Percentiles rank a stretch among this genome's conserved stretches.
Evolutionary conservation across 2,888 invertebrate species (phyloP).

Genomic region (Sicus ferrugineus): DNA sequence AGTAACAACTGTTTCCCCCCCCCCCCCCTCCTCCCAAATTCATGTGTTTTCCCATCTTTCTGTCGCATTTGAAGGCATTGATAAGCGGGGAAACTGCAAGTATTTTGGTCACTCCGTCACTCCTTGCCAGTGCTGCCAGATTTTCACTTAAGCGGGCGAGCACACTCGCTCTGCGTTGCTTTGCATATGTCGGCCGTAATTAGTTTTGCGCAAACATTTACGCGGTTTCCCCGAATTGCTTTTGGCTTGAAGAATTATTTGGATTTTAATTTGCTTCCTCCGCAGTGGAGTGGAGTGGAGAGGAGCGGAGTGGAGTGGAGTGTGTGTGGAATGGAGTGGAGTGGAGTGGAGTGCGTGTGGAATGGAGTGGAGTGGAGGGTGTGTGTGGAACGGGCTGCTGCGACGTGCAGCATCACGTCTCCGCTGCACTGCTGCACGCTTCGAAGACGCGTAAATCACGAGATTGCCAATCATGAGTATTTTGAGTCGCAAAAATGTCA

Average conservation of each 20-base stretch:
- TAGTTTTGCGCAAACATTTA: neutral
- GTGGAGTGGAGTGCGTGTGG: neutral
- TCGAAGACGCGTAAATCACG: no score
- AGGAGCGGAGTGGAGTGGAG: neutral
- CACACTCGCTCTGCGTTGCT: constrained; percentile 1
- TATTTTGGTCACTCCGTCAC: neutral
- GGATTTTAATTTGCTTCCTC: neutral
- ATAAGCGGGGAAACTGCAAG: neutral
- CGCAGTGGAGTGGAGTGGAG: neutral
- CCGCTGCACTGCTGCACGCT: neutral
- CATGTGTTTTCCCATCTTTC: no score
- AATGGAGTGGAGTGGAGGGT: neutral
- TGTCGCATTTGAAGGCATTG: neutral
- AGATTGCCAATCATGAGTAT: no score
- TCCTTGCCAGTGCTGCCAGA: neutral
- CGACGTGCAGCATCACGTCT: neutral
- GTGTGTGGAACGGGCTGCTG: neutral
- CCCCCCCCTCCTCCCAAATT: no score
- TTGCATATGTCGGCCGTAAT: constrained; percentile 9
- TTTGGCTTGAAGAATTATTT: neutral
- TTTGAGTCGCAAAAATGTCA: no score
- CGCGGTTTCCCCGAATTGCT: neutral
- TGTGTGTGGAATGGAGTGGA: neutral
- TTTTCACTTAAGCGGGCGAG: neutral
- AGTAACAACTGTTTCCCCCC: neutral